Base-by-base conservation (phyloP, 1,140 invertebrate species). In the Musca vetustissima region DNA sequence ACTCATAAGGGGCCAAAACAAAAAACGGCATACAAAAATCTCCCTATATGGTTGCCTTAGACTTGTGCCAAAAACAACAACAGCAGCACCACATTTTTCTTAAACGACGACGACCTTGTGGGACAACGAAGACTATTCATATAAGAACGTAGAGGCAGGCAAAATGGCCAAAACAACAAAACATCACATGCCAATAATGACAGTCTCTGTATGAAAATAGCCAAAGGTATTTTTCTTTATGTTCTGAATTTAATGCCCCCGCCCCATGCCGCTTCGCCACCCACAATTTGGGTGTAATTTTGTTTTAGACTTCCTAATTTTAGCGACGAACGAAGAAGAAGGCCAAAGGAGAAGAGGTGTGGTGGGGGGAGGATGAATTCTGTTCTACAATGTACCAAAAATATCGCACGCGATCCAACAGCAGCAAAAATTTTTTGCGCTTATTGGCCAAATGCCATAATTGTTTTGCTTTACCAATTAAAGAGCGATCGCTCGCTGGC, bases 371-470 rank as follows among this genome's bases (percentile, higher is more conserved):
- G 13, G 11, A 43, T 13, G 36, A 32, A 36, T 61, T 43, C 57
- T 43, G 36, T 13, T 11, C 36, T 8, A 55, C 22, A 61, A 36
- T 36, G 57, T 50, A 65, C 52, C 43, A 48, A 69, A 69, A 69
- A 65, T 65, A 69, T 65, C 61, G 69, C 69, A 70, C 65, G 64
- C 64, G 69, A 67, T 53, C 57, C 59, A 28, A 28, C 68, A 53
- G 28, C n/a, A n/a, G n/a, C n/a, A n/a, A n/a, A n/a, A 64, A 17
- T 53, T 9, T 50, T 43, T 19, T 15, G 28, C 28, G 8, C 43
- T 43, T 50, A 47, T 71, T 80, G 78, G 78, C 78, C 75, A 69
- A 72, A 73, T 77, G 78, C 78, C 78, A 80, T 71, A 72, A 69
- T 69, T 68, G 71, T 73, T 67, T 57, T 57, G 59, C 69, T 72